phyloP scores from a whole-genome alignment of 2,113 vertebrate species.

The Crocuta crocuta region DNA sequence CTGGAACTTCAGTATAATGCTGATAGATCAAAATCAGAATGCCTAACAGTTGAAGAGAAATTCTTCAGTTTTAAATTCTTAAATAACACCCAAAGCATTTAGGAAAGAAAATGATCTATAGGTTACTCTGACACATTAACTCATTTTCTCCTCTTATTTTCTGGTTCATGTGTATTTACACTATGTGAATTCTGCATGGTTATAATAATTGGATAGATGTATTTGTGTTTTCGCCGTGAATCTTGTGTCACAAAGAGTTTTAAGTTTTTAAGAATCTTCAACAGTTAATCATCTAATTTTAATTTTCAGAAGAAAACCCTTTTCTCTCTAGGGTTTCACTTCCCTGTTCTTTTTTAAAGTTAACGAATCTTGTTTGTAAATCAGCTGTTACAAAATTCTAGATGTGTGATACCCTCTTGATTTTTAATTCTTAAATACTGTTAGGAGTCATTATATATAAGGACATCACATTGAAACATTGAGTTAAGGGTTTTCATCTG shows the following conservation, averaged over 20 bases:
- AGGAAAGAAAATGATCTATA: slow-evolving; percentile 13
- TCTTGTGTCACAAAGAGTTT: not conserved
- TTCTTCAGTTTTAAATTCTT: not conserved
- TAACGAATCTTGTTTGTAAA: not conserved
- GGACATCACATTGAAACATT: not conserved
- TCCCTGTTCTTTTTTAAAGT: not conserved
- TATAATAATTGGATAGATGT: not conserved
- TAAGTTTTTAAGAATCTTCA: slow-evolving; percentile 51
- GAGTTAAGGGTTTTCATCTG: slow-evolving; percentile 4
- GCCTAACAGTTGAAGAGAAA: not conserved
- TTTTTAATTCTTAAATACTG: slow-evolving; percentile 50
- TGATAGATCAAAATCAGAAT: slow-evolving; percentile 9
- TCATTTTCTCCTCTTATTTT: not conserved
- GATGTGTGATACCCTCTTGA: slow-evolving; percentile 6
- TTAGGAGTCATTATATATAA: not conserved
- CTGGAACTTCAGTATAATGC: slow-evolving; percentile 3
- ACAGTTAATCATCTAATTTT: slow-evolving; percentile 25
- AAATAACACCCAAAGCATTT: slow-evolving; percentile 3
- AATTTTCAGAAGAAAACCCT: not conserved
- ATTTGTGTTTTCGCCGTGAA: not conserved
- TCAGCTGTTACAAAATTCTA: slow-evolving; percentile 25
- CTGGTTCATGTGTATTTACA: not conserved
- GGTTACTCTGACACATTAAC: not conserved
- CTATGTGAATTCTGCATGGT: not conserved
- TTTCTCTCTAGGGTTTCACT: not conserved